Evolutionary conservation across 2,888 invertebrate species (phyloP), one percentile per base, ranked within the genome.

Genomic region (Odontocolon sp.): DNA sequence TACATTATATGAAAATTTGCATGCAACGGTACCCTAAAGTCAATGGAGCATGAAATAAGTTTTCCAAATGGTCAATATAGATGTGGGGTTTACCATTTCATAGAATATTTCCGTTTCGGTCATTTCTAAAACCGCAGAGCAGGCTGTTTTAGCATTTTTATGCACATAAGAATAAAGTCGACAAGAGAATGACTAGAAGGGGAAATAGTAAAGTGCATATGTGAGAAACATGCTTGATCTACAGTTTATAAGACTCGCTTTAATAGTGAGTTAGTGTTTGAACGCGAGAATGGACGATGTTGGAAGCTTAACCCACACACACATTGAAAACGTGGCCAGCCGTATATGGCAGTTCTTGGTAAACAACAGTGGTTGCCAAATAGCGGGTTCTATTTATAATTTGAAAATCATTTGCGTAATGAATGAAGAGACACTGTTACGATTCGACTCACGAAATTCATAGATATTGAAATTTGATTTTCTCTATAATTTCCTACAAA

Each of bases 301-400:
- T 38, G 52, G 73, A 26, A 59, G 45, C 31, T 45, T 4, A 11
- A 50, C 52, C 40, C 11, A 11, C 36, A 36, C 38, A 18, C 66
- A 4, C 36, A 63, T 21, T 18, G n/a, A 18, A 45, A 70, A 78
- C 77, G 66, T 72, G 42, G 67, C 82, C 50, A 61, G 73, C 84
- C 86, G 80, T 87, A 87, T 83, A 88, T 86, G 86, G 87, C 81
- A 80, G 84, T 74, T 84, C 86, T 84, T 84, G 84, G 87, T 90
- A 89, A 88, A 89, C 89, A 89, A 85, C 88, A 87, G 86, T 85
- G 87, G 86, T 89, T 89, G 86, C 89, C 88, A 89, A 89, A 89
- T 87, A 85, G 82, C 76, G 82, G 78, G 69, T 81, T 80, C 86
- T 89, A 88, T 88, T 88, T 87, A 87, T 88, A 88, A 85, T 70